Evolutionary conservation across 2,888 invertebrate genomes (phyloP).

Genomic region (Bimastos eiseni): DNA sequence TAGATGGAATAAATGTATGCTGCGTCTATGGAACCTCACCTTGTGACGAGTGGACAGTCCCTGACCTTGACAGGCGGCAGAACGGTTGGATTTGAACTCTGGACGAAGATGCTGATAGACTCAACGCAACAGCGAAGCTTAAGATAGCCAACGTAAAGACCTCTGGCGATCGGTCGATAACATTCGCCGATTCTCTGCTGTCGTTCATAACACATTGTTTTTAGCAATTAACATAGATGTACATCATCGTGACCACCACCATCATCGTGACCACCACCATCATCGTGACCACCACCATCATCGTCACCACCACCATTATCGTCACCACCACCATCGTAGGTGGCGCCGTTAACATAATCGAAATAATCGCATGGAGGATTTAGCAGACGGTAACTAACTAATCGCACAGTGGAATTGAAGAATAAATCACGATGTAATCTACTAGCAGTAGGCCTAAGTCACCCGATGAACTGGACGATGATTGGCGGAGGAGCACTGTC

Average conservation of each 20-base stretch:
- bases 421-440: no score
- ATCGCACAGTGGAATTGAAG: no score
- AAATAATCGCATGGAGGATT: neutral
- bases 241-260: neutral
- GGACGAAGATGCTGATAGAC: conserved; percentile 9
- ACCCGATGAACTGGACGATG: no score
- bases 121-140: conserved; percentile 13
- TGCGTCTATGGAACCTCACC: neutral
- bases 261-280: no score
- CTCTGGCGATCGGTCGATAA: neutral
- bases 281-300: neutral
- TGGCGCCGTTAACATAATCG: neutral
- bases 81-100: neutral
- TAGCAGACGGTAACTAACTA: no score
- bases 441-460: no score
- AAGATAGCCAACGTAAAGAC: neutral
- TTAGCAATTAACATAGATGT: neutral
- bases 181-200: neutral
- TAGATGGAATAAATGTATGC: neutral
- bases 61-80: neutral
- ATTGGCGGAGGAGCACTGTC: no score
- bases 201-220: neutral
- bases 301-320: neutral
- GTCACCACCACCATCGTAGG: neutral
- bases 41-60: conserved; percentile 17